These are phyloP conservation scores for Crossoptilon crossoptilon DNA, from an alignment of 2,797 vertebrate genomes.

Conservation along the genomic window DNA sequence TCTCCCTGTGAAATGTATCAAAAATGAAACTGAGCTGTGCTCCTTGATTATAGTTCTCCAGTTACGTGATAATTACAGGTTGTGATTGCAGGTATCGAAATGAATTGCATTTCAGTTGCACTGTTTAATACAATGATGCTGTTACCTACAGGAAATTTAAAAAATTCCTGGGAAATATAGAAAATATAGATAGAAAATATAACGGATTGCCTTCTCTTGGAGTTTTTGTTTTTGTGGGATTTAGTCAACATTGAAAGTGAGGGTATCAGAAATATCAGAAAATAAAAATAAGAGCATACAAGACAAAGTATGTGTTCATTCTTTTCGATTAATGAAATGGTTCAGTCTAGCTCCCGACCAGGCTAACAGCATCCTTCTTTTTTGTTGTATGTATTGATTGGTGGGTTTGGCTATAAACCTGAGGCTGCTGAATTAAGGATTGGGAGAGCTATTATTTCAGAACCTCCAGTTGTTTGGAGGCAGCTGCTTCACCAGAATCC, in stretches of 20 bases:
- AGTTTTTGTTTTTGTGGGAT: not conserved
- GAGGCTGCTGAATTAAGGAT: not conserved
- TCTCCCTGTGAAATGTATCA: not conserved
- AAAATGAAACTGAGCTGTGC: not conserved
- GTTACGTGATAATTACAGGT: conserved; percentile 35
- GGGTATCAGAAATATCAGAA: not conserved
- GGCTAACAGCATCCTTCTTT: not conserved
- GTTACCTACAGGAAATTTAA: conserved; percentile 1
- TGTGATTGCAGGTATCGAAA: conserved; percentile 38
- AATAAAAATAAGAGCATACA: not conserved
- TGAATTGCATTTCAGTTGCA: conserved; percentile 30
- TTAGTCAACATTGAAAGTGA: not conserved
- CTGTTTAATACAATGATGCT: not conserved
- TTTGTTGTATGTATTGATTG: not conserved
- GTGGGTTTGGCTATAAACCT: not conserved
- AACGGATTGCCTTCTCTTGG: not conserved
- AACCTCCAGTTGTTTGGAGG: not conserved
- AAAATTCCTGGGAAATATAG: not conserved
- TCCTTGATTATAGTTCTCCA: conserved; percentile 38
- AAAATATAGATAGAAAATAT: not conserved
- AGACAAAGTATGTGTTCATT: not conserved
- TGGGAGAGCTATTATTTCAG: not conserved
- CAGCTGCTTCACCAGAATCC: not conserved
- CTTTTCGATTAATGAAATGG: not conserved
- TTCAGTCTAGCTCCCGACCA: not conserved